Percentiles rank a stretch among this genome's conserved stretches.
Conservation (phyloP, 2,888 invertebrate species). For the Xestoiulus laeticollis region DNA sequence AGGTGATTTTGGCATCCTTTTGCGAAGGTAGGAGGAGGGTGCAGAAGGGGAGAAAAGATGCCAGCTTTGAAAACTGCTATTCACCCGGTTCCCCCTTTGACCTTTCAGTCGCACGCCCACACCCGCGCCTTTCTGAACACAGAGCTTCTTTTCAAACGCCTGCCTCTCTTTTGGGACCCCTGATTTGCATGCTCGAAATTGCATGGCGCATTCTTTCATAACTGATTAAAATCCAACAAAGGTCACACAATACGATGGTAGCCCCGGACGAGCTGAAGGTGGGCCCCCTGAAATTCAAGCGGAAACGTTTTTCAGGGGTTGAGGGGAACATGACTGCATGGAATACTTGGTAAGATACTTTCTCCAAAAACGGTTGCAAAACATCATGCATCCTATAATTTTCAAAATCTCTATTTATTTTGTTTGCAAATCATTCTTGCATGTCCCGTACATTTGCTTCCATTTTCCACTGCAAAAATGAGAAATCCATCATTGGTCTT, state of each 20-base stretch:
- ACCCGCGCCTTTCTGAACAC: slow-evolving; percentile 2
- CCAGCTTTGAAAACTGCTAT: slow-evolving; percentile 20
- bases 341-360: background rate
- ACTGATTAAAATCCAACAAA: slow-evolving; percentile 22
- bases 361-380: background rate
- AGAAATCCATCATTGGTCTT: background rate
- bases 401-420: background rate
- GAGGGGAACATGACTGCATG: background rate
- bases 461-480: background rate
- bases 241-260: slow-evolving; percentile 19
- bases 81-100: slow-evolving; percentile 16
- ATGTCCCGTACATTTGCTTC: background rate
- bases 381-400: background rate
- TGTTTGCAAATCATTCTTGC: background rate
- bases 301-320: background rate
- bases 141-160: slow-evolving; percentile 6
- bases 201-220: slow-evolving; percentile 19
- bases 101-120: slow-evolving; percentile 15
- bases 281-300: slow-evolving; percentile 17
- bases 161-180: slow-evolving; percentile 12
- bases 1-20: background rate
- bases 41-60: background rate
- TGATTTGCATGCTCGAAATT: slow-evolving; percentile 21
- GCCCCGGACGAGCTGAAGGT: background rate
- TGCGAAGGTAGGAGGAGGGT: background rate